Evolutionary conservation across 2,113 vertebrate species (phyloP).

Genomic region (Conger conger): DNA sequence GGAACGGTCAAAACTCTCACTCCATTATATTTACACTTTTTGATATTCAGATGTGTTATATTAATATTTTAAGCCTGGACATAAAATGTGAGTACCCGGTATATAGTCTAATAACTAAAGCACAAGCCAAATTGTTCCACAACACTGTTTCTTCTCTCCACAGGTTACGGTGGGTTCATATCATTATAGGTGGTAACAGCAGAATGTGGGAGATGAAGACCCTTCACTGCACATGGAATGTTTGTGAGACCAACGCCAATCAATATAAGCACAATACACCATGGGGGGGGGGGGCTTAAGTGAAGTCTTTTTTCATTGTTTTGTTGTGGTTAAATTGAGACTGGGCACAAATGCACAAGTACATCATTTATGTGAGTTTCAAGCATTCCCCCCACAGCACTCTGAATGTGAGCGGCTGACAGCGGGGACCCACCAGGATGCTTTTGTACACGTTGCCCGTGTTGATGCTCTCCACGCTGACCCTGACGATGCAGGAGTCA

Average conservation of each 20-base stretch:
- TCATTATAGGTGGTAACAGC: neutral
- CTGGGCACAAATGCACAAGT: neutral
- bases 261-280: neutral
- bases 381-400: neutral
- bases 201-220: neutral
- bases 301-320: neutral
- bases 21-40: neutral
- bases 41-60: neutral
- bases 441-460: constrained; percentile 84
- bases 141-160: neutral
- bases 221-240: neutral
- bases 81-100: neutral
- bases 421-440: constrained; percentile 74
- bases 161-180: neutral
- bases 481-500: constrained; percentile 75
- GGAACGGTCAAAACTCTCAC: neutral
- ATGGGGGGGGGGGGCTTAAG: neutral
- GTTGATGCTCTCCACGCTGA: constrained; percentile 71
- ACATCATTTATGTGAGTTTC: neutral
- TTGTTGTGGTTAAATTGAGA: neutral
- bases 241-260: neutral
- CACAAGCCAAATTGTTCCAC: neutral
- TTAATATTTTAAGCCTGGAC: neutral
- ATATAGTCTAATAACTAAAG: neutral
- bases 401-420: neutral